These are phyloP conservation scores for Callyntrura guangdongensis DNA, from an alignment of 2,888 invertebrate genomes.

Conservation along the genomic window DNA sequence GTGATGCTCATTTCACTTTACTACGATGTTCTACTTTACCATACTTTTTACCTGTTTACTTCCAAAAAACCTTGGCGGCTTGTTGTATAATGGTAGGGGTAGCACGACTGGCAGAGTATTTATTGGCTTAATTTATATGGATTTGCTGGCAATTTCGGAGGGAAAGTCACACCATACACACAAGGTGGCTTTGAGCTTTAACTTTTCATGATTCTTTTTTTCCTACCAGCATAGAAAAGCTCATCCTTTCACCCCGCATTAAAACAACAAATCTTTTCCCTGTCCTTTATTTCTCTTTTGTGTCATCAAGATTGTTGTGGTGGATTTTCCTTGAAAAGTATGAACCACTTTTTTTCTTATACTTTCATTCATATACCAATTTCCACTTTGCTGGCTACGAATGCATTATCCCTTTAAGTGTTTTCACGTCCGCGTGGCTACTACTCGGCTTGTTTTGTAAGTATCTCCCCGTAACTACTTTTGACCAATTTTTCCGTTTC, in stretches of 20 bases:
- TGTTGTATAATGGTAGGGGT: neutral
- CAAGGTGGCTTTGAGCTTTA: neutral
- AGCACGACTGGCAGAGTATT: neutral
- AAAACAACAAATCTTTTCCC: conserved; percentile 21
- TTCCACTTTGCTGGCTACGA: neutral
- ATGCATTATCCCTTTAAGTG: conserved; percentile 37
- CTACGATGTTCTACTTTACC: conserved; percentile 8
- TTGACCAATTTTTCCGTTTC: neutral
- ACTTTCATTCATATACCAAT: neutral
- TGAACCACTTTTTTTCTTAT: neutral
- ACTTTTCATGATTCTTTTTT: conserved; percentile 26
- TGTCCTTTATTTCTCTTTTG: neutral
- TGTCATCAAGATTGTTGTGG: conserved; percentile 13
- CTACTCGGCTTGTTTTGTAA: neutral
- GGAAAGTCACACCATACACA: neutral
- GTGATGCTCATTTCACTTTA: conserved; percentile 14
- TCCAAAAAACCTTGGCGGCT: neutral
- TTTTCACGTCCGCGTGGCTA: neutral
- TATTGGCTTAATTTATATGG: conserved; percentile 52
- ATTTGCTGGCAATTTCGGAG: conserved; percentile 11
- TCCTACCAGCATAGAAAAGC: neutral
- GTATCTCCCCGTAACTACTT: neutral
- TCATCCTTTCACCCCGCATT: neutral
- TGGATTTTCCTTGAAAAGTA: neutral
- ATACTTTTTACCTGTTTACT: conserved; percentile 13